A percentile compares a stretch with the other conserved stretches of the same genome.
Evolutionary conservation across 2,113 vertebrate genomes (phyloP).

Genomic region (Pleuronectes platessa): DNA sequence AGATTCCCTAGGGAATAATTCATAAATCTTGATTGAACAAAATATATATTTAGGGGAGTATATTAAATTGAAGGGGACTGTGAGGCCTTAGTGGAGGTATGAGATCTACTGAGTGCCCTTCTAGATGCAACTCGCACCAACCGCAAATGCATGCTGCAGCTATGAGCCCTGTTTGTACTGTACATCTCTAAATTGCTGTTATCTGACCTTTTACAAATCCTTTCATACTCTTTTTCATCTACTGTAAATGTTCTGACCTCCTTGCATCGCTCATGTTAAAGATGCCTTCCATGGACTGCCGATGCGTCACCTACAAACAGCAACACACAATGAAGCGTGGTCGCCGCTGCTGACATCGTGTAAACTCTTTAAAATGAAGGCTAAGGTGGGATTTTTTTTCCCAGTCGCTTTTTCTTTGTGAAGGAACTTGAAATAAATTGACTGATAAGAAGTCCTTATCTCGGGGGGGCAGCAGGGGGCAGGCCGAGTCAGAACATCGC

Average conservation of each 20-base stretch:
- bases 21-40: too few species aligned
- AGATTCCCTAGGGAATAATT: too few species aligned
- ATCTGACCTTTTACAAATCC: background rate
- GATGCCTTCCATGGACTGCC: too few species aligned
- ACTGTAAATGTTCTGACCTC: background rate
- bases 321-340: background rate
- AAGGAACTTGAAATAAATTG: background rate
- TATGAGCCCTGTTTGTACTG: background rate
- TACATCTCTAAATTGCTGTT: background rate
- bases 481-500: conserved; percentile 22
- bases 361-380: background rate
- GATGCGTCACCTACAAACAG: background rate
- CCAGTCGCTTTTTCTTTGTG: background rate
- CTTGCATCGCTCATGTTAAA: background rate
- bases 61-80: too few species aligned
- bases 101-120: too few species aligned
- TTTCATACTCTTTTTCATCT: background rate
- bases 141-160: background rate
- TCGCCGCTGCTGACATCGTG: background rate
- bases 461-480: background rate
- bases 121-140: background rate
- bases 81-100: too few species aligned
- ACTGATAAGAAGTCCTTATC: conserved; percentile 23
- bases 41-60: too few species aligned
- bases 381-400: background rate